phyloP scores from a whole-genome alignment of 2,797 vertebrate species.

The Gymnothorax reevesii region DNA sequence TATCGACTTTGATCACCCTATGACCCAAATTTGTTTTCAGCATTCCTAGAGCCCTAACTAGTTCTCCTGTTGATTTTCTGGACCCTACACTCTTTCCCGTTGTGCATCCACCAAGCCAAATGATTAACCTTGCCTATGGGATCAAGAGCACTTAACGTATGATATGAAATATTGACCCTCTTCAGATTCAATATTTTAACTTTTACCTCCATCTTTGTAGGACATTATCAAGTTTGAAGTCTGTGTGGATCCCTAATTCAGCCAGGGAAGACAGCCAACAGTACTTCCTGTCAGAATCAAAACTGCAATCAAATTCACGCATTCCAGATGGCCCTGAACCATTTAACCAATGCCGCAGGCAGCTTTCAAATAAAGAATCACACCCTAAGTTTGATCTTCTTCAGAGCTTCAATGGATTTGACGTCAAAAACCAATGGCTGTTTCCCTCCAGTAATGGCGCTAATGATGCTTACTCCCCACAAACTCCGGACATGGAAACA shows the following conservation, averaged over 20 bases:
- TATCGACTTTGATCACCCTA: no score
- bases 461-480: conserved; percentile 57
- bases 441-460: conserved; percentile 69
- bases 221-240: conserved; percentile 72
- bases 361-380: conserved; percentile 59
- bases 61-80: no score
- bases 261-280: conserved; percentile 70
- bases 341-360: conserved; percentile 58
- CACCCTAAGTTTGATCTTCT: conserved; percentile 72
- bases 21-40: no score
- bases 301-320: conserved; percentile 65
- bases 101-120: no score
- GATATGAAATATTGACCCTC: neutral
- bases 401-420: conserved; percentile 62
- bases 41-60: no score
- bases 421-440: conserved; percentile 72
- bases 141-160: neutral
- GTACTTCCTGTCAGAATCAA: conserved; percentile 71
- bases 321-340: conserved; percentile 55
- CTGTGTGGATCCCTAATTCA: conserved; percentile 78
- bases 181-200: conserved; percentile 36
- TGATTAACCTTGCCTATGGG: no score
- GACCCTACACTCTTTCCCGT: no score
- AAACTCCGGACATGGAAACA: conserved; percentile 65
- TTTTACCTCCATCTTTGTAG: conserved; percentile 67